A percentile compares a stretch with the other conserved stretches of the same genome.
Evolutionary conservation across 2,797 vertebrate species (phyloP).

Genomic region (Falco naumanni): DNA sequence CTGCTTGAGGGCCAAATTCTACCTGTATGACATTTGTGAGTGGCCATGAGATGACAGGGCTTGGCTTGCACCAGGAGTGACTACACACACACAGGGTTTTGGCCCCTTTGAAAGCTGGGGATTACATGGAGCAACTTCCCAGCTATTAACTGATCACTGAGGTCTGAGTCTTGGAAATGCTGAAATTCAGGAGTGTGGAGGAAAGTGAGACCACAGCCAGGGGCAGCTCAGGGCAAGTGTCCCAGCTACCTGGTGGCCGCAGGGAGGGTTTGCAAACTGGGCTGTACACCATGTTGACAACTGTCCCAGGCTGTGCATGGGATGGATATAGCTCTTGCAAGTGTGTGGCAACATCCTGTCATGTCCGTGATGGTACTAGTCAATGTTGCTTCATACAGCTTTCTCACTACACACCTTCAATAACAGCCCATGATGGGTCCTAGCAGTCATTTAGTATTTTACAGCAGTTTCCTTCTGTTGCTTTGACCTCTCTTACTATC

Average conservation of each 20-base stretch:
- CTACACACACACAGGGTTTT: fast-evolving
- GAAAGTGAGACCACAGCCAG: not conserved
- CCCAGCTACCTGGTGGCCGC: not conserved
- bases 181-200: not conserved
- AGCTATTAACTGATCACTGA: not conserved
- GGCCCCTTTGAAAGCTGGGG: not conserved
- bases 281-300: not conserved
- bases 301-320: fast-evolving
- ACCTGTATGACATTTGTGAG: not conserved
- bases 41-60: not conserved
- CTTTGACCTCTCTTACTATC: not conserved
- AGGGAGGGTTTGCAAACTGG: not conserved
- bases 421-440: not conserved
- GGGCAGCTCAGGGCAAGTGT: not conserved
- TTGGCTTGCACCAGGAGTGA: not conserved
- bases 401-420: not conserved
- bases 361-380: fast-evolving
- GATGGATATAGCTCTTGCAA: not conserved
- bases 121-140: not conserved
- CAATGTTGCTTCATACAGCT: not conserved
- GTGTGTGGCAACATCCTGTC: not conserved
- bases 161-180: no score
- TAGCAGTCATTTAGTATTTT: not conserved
- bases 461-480: not conserved
- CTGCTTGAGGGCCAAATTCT: not conserved